Base-by-base conservation (phyloP, 1,140 invertebrate genomes). In the Zelostemma sp. region DNA sequence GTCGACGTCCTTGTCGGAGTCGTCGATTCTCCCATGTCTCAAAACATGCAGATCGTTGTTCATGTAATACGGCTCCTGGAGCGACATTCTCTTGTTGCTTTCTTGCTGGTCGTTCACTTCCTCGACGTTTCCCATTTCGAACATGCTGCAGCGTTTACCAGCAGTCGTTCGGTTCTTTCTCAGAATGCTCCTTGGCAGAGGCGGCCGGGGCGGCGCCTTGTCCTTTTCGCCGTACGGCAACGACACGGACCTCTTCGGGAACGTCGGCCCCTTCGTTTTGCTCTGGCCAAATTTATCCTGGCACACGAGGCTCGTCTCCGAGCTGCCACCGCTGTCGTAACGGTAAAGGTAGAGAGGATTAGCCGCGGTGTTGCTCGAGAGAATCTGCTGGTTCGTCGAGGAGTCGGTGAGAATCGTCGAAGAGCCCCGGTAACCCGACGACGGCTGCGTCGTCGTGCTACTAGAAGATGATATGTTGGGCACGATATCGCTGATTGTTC, bases 401-500 rank as follows among this genome's bases (percentile, higher is more conserved):
- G 93, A 93, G 74, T 93, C 93, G 1, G 90, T 90, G 3, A 95
- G 83, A 77, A 94, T 90, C 1, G 93, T 94, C 0, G 93, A 95
- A 0, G 93, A 95, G 38, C 93, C 94, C 69, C 93, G 85, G 73
- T 94, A 95, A 12, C 93, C 93, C 0, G 93, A 94, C 35, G 93
- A 94, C 1, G 93, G 93, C 64, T 90, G 90, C 35, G 93, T 93
- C 25, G 91, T 91, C 19, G 90, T 92, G 49, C 90, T 91, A 59
- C 92, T 93, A 40, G 91, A 92, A 1, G 91, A 91, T 0, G 91
- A 91, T 15, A 88, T 84, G 19, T 88, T 89, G 33, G 86, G 85
- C 50, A 89, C 84, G 31, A 87, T 85, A 41, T 86, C 82, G 70
- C 75, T 79, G 33, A 78, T 51, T 15, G 80, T 64, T 48, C 85